Evolutionary conservation across 2,888 invertebrate species (phyloP).

Genomic region (Phengaris arion): DNA sequence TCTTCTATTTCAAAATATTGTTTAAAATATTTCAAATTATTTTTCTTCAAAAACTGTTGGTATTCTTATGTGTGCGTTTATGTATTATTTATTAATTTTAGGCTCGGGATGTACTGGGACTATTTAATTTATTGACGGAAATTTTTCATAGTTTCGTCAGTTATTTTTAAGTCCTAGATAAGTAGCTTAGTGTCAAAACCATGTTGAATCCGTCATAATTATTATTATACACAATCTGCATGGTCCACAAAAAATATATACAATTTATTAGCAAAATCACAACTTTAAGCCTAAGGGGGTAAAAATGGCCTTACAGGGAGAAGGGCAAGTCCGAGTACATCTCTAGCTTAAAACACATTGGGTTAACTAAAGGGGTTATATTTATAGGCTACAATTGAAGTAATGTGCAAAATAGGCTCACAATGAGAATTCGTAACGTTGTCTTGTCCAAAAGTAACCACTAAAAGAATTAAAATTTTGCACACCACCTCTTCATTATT

Average conservation of each 20-base stretch:
- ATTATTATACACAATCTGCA: constrained; percentile 28
- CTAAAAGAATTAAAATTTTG: not conserved
- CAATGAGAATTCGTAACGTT: not conserved
- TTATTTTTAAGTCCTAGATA: not conserved
- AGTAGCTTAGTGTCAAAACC: not conserved
- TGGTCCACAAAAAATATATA: constrained; percentile 30
- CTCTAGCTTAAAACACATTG: constrained; percentile 21
- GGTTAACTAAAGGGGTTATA: constrained; percentile 8
- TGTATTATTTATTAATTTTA: not conserved
- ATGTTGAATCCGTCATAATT: not conserved
- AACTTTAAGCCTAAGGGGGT: constrained; percentile 23
- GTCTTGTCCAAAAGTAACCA: not conserved
- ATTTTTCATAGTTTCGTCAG: not conserved
- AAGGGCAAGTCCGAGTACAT: constrained; percentile 23
- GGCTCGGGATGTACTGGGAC: constrained; percentile 29
- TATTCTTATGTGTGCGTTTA: not conserved
- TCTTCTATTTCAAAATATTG: too few relatives aligned
- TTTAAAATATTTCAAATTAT: too few relatives aligned
- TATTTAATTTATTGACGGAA: too few relatives aligned
- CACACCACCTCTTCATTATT: not conserved
- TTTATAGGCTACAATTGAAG: constrained; percentile 6
- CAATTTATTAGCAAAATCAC: constrained; percentile 7
- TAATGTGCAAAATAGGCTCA: not conserved
- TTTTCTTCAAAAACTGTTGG: not conserved
- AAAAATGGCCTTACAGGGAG: not conserved